Base-by-base conservation (phyloP, 2,888 invertebrate species). In the Ormyrus nitidulus region DNA sequence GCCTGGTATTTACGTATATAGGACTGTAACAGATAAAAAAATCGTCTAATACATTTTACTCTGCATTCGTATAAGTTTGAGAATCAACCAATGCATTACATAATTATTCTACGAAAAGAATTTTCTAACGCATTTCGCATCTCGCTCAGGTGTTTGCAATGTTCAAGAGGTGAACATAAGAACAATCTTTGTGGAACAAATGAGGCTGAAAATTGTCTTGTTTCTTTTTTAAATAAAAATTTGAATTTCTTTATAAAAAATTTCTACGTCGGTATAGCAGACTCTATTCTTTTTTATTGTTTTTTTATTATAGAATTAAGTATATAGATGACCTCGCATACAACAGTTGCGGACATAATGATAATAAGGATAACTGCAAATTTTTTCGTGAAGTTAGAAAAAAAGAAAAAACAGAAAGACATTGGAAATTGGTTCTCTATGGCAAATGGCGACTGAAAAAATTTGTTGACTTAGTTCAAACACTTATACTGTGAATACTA, bases 391-490 rank as follows among this genome's bases (percentile, higher is more conserved):
- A 51, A 80, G 65, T 73, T 65, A 62, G 46, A 61, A 73, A 69
- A 75, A 34, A 79, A 76, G 48, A 51, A 82, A 65, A 73, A 73
- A 61, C 54, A 76, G 56, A 44, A 54, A 61, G 46, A 66, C 71
- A 61, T 65, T 71, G 9, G 48, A 53, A 69, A 56, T 74, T 74
- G 9, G 48, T 74, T 49, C 56, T 73, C 70, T 65, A 54, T 71
- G 84, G 83, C 83, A 84, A 85, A 85, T 84, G 86, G 83, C 84
- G 86, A 86, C 84, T 80, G 85, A 85, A 81, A 80, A 84, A 62
- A 62, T 53, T 72, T 69, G 53, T 4, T 74, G 58, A 58, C 70
- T 74, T 19, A 46, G 44, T 44, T 74, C 54, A 54, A 58, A 19
- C 7, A 68, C 34, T 34, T 34, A 4, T 34, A 4, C 34, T 34